Base-by-base conservation (phyloP, 2,797 vertebrate species). In the Dipus sagitta region DNA sequence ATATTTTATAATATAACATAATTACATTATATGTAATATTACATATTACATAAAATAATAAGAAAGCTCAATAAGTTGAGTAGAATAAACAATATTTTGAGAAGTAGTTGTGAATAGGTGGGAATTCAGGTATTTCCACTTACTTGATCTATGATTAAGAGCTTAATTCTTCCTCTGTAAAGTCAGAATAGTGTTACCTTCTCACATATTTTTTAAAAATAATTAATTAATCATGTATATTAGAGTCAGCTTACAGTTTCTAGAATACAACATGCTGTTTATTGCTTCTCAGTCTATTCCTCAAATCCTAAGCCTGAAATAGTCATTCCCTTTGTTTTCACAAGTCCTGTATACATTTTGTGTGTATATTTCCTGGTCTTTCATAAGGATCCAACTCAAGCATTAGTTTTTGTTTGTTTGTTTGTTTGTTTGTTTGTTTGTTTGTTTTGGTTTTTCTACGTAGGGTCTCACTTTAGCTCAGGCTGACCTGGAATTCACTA, bases 111-210 rank as follows among this genome's bases (percentile, higher is more conserved):
- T 77, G 52, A 77, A 14, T 74, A 68, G 23, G 14, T 38, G 94
- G 60, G 20, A 72, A 88, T 88, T 79, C 64, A 75, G 47, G 12
- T 80, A 67, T 18, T 76, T 18, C 54, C 74, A 70, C 34, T 84
- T 75, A 65, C 62, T 88, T 42, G n/a, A 14, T 91, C 34, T 81
- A 12, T 75, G 77, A 93, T 58, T 52, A 79, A 89, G 67, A 70
- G 30, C 32, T 34, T 83, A 32, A 83, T 87, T 90, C 76, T 92
- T 85, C n/a, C 71, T 76, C 42, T 94, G 32, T 91, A 85, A 92
- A 92, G 81, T 54, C 77, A 9, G 54, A 20, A 86, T 77, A 85
- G 47, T 47, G 47, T 47, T 47, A 47, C 47, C 5, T 47, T 47
- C 47, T 11, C 28, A 91, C 12, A 74, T 47, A 77, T 30, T 75